Base-by-base conservation (phyloP, 2,888 invertebrate species). In the Tridacna crocea region DNA sequence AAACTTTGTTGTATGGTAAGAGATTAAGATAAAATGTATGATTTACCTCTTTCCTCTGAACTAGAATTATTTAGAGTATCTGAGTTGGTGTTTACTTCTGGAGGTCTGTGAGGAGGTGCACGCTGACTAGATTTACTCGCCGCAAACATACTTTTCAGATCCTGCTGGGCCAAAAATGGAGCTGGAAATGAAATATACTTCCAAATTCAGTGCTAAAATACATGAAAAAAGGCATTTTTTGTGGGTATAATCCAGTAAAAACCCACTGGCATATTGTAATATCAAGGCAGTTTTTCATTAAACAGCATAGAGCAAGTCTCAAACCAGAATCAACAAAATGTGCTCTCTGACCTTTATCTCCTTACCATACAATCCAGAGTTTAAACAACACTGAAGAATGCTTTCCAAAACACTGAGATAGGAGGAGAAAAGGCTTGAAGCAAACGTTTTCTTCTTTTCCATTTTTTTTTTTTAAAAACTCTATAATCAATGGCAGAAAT, bases 91-190 rank as follows among this genome's bases (percentile, higher is more conserved):
- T 75, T 58, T 22, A 75, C 63, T 60, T 82, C 80, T 68, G 81
- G 81, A 47, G 82, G 81, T 77, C 79, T 80, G 72, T 73, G 84
- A 60, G 76, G 83, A 46, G 81, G 65, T 36, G 73, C 82, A 66
- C 77, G 82, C 65, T 83, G 86, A 77, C 83, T 82, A 78, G 78
- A 73, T n/a, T 85, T 83, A 36, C 75, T 82, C 11, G 87, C 77
- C 22, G 91, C 90, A 87, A 92, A 91, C 80, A 91, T 83, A 13
- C 88, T 96, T 90, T 96, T 96, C 93, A 97, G 97, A 94, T 96
- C 96, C 88, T 97, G 96, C 90, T 96, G 96, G 75, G 96, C 96
- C 72, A 97, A 95, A 93, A 97, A 96, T 0, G 97, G 97, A 24
- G 96, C 97, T 93, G 84, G 22, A 88, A 84, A 73, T 11, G 19